A percentile compares a stretch with the other conserved stretches of the same genome.
Conservation (phyloP, 2,113 vertebrate genomes). For the Polypterus bichir region DNA sequence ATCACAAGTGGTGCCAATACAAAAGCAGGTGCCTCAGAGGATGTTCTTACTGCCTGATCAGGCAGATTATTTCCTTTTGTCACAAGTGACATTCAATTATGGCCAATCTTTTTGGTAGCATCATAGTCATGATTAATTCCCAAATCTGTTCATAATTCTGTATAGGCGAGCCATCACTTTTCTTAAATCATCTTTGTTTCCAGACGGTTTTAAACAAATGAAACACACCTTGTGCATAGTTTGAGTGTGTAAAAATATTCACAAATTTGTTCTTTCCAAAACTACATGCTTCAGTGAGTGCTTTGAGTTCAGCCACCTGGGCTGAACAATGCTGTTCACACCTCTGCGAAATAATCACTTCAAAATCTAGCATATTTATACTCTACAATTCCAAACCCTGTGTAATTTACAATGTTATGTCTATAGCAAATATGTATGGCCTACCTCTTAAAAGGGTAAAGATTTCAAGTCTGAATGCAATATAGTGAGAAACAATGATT, state of each 20-base stretch:
- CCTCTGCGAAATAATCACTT: neutral
- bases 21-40: neutral
- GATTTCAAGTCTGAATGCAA: neutral
- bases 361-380: neutral
- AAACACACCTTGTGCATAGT: conserved; percentile 1
- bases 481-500: neutral
- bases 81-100: neutral
- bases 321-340: conserved; percentile 5
- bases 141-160: no score
- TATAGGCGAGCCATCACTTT: no score
- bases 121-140: neutral
- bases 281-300: neutral
- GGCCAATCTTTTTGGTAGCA: neutral
- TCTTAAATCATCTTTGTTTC: conserved; percentile 2
- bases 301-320: conserved; percentile 5
- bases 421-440: neutral
- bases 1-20: neutral
- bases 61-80: neutral
- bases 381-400: neutral
- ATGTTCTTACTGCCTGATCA: neutral
- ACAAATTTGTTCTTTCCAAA: neutral
- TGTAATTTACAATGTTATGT: neutral
- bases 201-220: neutral
- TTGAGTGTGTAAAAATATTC: conserved; percentile 5
- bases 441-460: neutral